Evolutionary conservation across 2,113 vertebrate genomes (phyloP).

Genomic region (Scartelaos histophorus): DNA sequence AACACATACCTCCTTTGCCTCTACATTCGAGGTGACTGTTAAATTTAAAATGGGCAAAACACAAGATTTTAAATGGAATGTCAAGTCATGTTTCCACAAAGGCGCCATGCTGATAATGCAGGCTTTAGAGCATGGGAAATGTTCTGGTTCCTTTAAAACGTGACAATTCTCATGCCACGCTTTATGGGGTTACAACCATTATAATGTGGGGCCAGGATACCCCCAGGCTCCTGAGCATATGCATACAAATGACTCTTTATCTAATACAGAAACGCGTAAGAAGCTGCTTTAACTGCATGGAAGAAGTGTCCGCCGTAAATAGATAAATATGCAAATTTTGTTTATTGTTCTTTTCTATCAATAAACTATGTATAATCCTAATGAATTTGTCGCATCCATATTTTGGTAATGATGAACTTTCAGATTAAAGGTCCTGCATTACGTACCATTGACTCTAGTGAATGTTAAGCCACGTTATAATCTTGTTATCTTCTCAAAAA

Average conservation of each 20-base stretch:
- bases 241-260: not conserved
- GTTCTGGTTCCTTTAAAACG: not conserved
- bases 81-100: not conserved
- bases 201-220: not conserved
- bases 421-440: no score
- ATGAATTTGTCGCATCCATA: no score
- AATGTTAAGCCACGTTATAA: no score
- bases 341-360: not conserved
- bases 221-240: not conserved
- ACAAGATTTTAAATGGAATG: not conserved
- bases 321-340: not conserved
- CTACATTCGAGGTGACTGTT: no score
- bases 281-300: not conserved
- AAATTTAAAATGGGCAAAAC: not conserved
- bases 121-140: not conserved
- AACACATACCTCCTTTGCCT: no score
- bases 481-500: no score
- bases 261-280: not conserved
- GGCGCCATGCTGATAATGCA: not conserved
- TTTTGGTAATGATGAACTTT: no score
- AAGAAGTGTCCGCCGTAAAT: not conserved
- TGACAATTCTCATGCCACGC: not conserved
- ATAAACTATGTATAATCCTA: slow-evolving; percentile 3
- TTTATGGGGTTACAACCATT: not conserved
- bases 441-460: no score